Evolutionary conservation across 2,113 vertebrate genomes (phyloP).

Genomic region (Anhinga anhinga): DNA sequence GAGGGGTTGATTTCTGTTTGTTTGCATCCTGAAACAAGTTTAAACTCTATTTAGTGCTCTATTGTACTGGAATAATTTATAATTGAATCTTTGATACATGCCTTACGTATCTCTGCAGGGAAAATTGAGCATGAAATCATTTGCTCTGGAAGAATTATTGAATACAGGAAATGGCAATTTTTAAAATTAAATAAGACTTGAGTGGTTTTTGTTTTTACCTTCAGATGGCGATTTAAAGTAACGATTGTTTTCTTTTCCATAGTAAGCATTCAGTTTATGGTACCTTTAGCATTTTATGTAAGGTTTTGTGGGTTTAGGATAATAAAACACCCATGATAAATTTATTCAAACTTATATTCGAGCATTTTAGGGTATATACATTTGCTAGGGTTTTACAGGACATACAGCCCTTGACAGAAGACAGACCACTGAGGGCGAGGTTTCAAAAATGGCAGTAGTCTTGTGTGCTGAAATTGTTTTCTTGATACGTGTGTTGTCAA

Average conservation of each 20-base stretch:
- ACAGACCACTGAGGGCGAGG: not conserved
- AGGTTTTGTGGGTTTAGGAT: not conserved
- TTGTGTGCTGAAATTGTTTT: not conserved
- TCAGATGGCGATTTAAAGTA: not conserved
- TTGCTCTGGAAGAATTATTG: not conserved
- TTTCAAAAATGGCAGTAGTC: not conserved
- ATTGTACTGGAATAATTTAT: not conserved
- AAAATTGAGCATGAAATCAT: conserved; percentile 27
- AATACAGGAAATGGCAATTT: conserved; percentile 1
- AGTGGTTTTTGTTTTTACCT: not conserved
- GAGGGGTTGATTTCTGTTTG: not conserved
- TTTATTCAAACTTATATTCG: not conserved
- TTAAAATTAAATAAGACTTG: not conserved
- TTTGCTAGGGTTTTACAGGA: not conserved
- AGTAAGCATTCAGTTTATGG: not conserved
- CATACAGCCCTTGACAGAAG: not conserved
- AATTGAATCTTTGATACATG: conserved; percentile 8
- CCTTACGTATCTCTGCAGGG: not conserved
- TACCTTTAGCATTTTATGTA: not conserved
- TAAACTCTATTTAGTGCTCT: not conserved
- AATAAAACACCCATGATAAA: not conserved
- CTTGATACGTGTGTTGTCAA: not conserved
- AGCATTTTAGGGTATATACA: not conserved
- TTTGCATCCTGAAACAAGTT: not conserved
- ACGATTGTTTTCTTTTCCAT: not conserved